Evolutionary conservation across 2,888 invertebrate genomes (phyloP).

Genomic region (Campoplex nolae): DNA sequence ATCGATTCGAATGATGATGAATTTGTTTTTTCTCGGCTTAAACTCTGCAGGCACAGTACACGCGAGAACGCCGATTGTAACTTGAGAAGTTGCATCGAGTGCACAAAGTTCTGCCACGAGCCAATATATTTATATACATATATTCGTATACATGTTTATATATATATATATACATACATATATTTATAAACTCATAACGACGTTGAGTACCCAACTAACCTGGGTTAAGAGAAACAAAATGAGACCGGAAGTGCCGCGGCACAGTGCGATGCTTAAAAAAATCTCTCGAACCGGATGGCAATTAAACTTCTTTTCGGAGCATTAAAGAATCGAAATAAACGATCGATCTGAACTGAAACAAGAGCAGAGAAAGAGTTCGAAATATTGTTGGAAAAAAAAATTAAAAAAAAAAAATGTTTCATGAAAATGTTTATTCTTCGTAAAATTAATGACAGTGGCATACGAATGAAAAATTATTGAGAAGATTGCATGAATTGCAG

Average conservation of each 20-base stretch:
- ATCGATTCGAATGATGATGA: background rate
- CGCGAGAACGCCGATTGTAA: conserved; percentile 28
- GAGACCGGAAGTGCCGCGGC: conserved; percentile 53
- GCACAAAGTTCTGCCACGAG: conserved; percentile 21
- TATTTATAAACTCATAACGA: conserved; percentile 23
- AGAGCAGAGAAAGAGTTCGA: conserved; percentile 3
- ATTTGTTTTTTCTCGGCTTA: conserved; percentile 14
- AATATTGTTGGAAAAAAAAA: conserved; percentile 1
- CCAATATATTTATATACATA: background rate
- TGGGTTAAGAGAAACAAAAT: conserved; percentile 24
- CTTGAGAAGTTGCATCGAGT: conserved; percentile 7
- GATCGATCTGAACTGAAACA: background rate
- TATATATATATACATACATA: background rate
- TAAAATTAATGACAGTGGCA: background rate
- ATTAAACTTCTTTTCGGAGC: background rate
- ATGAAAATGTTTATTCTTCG: background rate
- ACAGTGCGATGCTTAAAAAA: conserved; percentile 18
- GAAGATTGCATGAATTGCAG: background rate
- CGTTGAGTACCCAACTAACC: conserved; percentile 26
- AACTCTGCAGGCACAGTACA: background rate
- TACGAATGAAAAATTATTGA: background rate
- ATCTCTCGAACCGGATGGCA: conserved; percentile 12
- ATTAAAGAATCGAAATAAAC: background rate
- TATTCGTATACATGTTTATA: background rate
- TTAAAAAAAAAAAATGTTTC: background rate